These are phyloP conservation scores for Limonius californicus DNA, from an alignment of 1,140 invertebrate genomes.

Conservation along the genomic window DNA sequence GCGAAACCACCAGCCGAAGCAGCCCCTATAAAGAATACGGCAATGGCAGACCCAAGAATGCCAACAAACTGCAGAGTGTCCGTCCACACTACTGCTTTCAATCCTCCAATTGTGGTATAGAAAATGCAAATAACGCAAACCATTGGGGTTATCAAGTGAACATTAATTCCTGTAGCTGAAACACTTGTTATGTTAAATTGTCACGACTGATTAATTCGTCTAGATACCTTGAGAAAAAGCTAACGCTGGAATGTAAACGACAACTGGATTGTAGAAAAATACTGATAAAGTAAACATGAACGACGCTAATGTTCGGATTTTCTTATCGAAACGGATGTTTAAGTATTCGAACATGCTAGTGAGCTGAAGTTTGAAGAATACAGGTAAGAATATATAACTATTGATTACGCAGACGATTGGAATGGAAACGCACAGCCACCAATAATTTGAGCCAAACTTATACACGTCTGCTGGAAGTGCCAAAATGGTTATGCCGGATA, in stretches of 20 bases:
- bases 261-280: constrained; percentile 52
- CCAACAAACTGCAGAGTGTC: constrained; percentile 64
- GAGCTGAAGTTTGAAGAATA: constrained; percentile 69
- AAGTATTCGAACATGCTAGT: constrained; percentile 67
- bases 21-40: constrained; percentile 46
- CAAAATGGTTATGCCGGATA: constrained; percentile 73
- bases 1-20: constrained; percentile 60
- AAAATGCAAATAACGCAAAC: constrained; percentile 71
- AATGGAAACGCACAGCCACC: constrained; percentile 30
- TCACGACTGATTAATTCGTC: neutral
- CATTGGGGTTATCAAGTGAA: constrained; percentile 61
- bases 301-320: constrained; percentile 54
- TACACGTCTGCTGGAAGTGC: constrained; percentile 77
- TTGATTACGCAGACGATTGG: constrained; percentile 38
- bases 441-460: constrained; percentile 63
- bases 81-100: constrained; percentile 69
- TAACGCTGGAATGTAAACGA: constrained; percentile 57
- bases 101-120: constrained; percentile 70
- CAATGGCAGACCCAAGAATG: constrained; percentile 59
- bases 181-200: constrained; percentile 25
- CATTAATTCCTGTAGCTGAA: constrained; percentile 63
- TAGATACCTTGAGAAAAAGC: constrained; percentile 53
- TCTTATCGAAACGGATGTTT: constrained; percentile 49
- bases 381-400: constrained; percentile 52
- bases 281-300: constrained; percentile 50